Conservation (phyloP, 1,140 invertebrate species). For the Drosophila repleta region DNA sequence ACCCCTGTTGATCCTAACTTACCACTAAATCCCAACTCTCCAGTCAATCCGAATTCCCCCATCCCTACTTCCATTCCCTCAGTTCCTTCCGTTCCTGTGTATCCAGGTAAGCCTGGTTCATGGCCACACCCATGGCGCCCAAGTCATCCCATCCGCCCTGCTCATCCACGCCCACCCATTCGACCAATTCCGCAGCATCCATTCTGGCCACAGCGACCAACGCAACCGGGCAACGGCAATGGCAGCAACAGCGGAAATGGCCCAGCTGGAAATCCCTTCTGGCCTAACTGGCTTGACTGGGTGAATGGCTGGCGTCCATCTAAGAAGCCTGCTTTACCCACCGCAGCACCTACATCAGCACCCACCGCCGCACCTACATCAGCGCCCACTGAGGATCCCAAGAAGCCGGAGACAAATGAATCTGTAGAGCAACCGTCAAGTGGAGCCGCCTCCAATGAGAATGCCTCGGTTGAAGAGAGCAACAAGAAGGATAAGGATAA, state of each 20-base stretch:
- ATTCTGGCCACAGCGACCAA: constrained; percentile 40
- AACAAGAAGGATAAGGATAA: constrained; percentile 49
- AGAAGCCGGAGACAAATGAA: constrained; percentile 47
- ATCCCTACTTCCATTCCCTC: neutral
- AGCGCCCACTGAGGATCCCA: constrained; percentile 20
- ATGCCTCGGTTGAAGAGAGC: constrained; percentile 67
- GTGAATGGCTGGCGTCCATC: constrained; percentile 51
- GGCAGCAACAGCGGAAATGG: constrained; percentile 13
- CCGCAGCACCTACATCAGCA: constrained; percentile 1
- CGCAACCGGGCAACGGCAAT: constrained; percentile 32
- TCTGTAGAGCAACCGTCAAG: constrained; percentile 53
- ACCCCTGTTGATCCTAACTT: neutral
- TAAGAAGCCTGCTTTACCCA: constrained; percentile 13
- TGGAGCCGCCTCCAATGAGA: constrained; percentile 51
- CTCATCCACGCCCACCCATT: constrained; percentile 22
- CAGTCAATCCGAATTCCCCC: neutral
- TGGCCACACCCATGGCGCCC: constrained; percentile 46
- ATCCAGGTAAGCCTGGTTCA: constrained; percentile 32
- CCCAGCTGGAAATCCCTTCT: constrained; percentile 40
- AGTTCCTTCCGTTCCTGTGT: constrained; percentile 29
- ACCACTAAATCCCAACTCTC: neutral
- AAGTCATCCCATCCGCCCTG: constrained; percentile 30
- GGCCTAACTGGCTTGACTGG: constrained; percentile 64
- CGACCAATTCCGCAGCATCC: constrained; percentile 40
- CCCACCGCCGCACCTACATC: constrained; percentile 9